Base-by-base conservation (phyloP, 2,888 invertebrate genomes). In the Spicauda simplicius region DNA sequence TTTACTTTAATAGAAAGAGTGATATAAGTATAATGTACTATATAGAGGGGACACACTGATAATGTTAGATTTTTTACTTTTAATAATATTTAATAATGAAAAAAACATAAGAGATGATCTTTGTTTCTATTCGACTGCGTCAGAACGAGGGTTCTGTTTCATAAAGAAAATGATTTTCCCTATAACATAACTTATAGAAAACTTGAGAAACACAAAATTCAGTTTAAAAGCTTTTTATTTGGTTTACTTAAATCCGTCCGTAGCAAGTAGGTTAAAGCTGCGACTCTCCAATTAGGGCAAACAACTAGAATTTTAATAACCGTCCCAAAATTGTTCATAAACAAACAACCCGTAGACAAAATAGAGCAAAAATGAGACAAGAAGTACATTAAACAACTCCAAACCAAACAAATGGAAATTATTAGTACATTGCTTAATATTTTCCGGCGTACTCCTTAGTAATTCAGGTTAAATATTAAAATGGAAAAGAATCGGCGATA, bases 401-500 rank as follows among this genome's bases (percentile, higher is more conserved):
- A 16, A 50, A 52, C 16, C 48, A 52, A 53, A 61, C 37, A 53
- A 61, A 52, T 25, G 50, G 14, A 53, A 61, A 37, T 61, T 61
- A 53, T 53, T 30, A 53, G n/a, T 30, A 25, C 53, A 61, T 53
- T 53, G 53, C 33, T 52, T 37, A 37, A 53, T 48, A 33, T 61
- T 61, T 50, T 33, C 19, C 14, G 30, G 30, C n/a, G 14, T 2
- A 8, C 59, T 59, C 25, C 45, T 25, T 10, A 48, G 48, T 53
- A 52, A 52, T 53, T 37, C 30, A 52, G 18, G 33, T 61, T 61
- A 61, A 61, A 61, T 61, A 61, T 61, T 61, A 52, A 61, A 61
- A 52, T 50, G n/a, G 8, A n/a, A 55, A 30, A 55, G 30, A 55
- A n/a, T 30, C 30, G 6, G 12, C 54, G 30, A n/a, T 55, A 30